Percentiles rank a stretch among this genome's conserved stretches.
Conservation (phyloP, 2,888 invertebrate genomes). For the Resseliella maxima region DNA sequence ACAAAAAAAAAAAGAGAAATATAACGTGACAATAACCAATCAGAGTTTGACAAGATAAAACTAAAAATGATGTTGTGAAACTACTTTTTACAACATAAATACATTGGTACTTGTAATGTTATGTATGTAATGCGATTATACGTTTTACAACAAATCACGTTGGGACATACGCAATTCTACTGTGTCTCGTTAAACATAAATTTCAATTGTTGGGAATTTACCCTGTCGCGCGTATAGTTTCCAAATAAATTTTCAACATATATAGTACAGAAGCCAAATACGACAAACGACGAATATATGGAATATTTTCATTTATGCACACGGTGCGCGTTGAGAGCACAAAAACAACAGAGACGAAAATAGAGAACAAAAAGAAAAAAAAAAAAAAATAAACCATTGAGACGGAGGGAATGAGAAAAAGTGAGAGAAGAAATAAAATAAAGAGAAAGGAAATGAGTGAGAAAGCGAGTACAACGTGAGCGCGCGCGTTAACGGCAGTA, state of each 20-base stretch:
- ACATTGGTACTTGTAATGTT: neutral
- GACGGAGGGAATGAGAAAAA: no score
- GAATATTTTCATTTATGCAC: no score
- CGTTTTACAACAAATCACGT: neutral
- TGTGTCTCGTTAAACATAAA: constrained; percentile 20
- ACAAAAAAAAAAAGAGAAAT: neutral
- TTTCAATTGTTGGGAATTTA: constrained; percentile 20
- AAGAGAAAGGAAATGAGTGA: neutral
- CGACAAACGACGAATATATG: no score
- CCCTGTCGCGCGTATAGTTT: constrained; percentile 16
- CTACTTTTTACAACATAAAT: neutral
- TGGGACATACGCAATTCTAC: constrained; percentile 36
- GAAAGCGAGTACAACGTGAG: neutral
- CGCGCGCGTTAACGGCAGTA: neutral
- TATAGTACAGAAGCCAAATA: no score
- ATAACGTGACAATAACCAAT: neutral
- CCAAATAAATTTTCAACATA: constrained; percentile 14
- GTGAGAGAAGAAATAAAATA: no score
- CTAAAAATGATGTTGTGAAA: neutral
- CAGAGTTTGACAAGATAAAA: neutral
- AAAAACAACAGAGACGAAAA: no score
- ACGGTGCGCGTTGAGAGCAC: no score
- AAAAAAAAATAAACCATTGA: no score
- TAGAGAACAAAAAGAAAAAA: no score
- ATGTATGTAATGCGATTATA: constrained; percentile 18